Conservation (phyloP, 2,888 invertebrate genomes). For the Hirudinaria manillensis region DNA sequence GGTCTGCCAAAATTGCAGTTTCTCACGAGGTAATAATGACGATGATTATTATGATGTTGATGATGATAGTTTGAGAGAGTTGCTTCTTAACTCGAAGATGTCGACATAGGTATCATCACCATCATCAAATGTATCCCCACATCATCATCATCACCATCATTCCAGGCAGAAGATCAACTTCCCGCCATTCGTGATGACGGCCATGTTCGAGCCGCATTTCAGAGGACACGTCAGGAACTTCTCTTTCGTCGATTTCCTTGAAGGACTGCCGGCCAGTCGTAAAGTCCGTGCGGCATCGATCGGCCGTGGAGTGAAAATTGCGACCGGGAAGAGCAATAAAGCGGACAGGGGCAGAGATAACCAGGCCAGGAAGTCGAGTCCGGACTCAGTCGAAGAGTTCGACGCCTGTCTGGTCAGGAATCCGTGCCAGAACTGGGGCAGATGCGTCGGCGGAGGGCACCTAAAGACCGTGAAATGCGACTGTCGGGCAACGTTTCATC, state of each 20-base stretch:
- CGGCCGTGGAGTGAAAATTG: constrained; percentile 2
- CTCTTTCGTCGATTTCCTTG: neutral
- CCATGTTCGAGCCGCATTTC: constrained; percentile 10
- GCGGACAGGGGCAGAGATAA: neutral
- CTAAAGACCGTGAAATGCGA: constrained; percentile 12
- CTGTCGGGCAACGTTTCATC: constrained; percentile 10
- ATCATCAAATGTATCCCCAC: neutral
- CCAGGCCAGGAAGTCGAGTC: neutral
- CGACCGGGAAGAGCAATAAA: neutral
- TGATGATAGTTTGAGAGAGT: neutral
- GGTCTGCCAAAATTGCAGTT: too few species aligned
- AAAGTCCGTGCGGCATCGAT: neutral
- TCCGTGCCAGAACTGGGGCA: constrained; percentile 5
- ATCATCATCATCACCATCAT: neutral
- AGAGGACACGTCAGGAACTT: constrained; percentile 9
- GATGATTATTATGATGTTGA: too few species aligned
- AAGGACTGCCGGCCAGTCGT: neutral
- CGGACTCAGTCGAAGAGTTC: neutral
- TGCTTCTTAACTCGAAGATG: neutral
- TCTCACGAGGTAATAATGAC: too few species aligned
- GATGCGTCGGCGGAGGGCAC: neutral
- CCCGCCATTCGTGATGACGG: neutral
- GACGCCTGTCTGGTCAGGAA: constrained; percentile 5
- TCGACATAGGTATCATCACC: neutral
- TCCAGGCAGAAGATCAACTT: neutral